These are phyloP conservation scores for Dryas iulia DNA, from an alignment of 1,140 invertebrate species.

Conservation along the genomic window DNA sequence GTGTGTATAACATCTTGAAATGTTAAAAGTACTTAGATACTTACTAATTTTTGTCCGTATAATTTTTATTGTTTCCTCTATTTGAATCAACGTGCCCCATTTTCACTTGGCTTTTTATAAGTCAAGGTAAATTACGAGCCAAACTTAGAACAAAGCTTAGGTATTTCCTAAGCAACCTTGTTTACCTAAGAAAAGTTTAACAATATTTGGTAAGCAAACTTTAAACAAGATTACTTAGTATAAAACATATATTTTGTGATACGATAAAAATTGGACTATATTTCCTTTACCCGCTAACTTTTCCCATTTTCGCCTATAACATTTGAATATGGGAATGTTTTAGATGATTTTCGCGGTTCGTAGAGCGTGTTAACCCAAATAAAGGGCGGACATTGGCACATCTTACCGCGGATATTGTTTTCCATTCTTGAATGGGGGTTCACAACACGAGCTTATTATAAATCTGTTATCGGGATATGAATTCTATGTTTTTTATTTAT, in stretches of 20 bases:
- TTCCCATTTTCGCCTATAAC: constrained; percentile 32
- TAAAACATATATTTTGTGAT: background rate
- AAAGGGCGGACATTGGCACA: constrained; percentile 30
- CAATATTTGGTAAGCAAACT: background rate
- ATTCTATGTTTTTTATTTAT: background rate
- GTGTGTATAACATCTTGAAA: too few relatives aligned
- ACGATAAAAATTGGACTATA: constrained; percentile 5
- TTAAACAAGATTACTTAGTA: background rate
- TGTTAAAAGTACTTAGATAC: too few relatives aligned
- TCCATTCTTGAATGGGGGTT: constrained; percentile 12
- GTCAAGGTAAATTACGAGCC: background rate
- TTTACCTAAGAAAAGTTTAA: background rate
- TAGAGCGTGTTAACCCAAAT: constrained; percentile 36
- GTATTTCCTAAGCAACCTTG: background rate
- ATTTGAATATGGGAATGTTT: constrained; percentile 36
- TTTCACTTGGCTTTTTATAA: background rate
- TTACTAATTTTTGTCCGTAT: too few relatives aligned
- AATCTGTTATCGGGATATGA: background rate
- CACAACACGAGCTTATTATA: background rate
- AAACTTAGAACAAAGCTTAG: background rate
- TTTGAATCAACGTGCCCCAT: too few relatives aligned
- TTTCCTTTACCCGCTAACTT: constrained; percentile 21
- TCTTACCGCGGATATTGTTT: constrained; percentile 29
- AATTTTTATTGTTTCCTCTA: too few relatives aligned
- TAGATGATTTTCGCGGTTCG: constrained; percentile 35